Conservation (phyloP, 2,888 invertebrate genomes). For the Amorpha juglandis region DNA sequence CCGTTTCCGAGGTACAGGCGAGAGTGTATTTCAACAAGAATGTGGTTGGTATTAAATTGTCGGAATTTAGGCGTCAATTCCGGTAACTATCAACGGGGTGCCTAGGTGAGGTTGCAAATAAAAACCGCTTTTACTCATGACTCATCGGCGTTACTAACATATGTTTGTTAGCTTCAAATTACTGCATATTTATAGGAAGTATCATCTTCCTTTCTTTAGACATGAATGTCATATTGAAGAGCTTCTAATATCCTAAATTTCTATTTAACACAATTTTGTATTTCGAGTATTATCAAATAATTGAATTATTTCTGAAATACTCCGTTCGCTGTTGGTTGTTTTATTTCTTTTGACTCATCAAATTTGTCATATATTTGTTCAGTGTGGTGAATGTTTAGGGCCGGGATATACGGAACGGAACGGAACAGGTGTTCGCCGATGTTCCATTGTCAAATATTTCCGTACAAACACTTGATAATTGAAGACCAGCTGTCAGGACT, state of each 20-base stretch:
- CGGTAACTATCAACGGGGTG: not conserved
- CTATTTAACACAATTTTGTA: not conserved
- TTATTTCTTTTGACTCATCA: too few species aligned
- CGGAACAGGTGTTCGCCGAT: too few species aligned
- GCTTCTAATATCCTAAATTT: not conserved
- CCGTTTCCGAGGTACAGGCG: not conserved
- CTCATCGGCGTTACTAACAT: not conserved
- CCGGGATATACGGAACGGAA: too few species aligned
- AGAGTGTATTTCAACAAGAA: not conserved
- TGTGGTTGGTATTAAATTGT: not conserved
- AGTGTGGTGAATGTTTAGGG: too few species aligned
- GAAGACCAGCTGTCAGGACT: too few species aligned
- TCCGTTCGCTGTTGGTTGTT: not conserved
- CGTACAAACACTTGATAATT: too few species aligned
- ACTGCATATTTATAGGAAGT: slow-evolving; percentile 7
- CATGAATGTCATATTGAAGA: not conserved
- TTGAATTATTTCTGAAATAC: slow-evolving; percentile 1
- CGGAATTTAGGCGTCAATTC: not conserved
- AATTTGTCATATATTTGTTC: too few species aligned
- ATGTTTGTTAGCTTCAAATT: slow-evolving; percentile 6
- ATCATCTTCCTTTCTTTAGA: not conserved
- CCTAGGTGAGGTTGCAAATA: slow-evolving; percentile 8
- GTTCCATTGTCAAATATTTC: too few species aligned
- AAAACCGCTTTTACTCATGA: slow-evolving; percentile 12
- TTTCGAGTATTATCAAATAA: too few species aligned